Percentiles rank a stretch among this genome's conserved stretches.
phyloP scores from a whole-genome alignment of 2,888 invertebrate species.

The Theodoxus fluviatilis region DNA sequence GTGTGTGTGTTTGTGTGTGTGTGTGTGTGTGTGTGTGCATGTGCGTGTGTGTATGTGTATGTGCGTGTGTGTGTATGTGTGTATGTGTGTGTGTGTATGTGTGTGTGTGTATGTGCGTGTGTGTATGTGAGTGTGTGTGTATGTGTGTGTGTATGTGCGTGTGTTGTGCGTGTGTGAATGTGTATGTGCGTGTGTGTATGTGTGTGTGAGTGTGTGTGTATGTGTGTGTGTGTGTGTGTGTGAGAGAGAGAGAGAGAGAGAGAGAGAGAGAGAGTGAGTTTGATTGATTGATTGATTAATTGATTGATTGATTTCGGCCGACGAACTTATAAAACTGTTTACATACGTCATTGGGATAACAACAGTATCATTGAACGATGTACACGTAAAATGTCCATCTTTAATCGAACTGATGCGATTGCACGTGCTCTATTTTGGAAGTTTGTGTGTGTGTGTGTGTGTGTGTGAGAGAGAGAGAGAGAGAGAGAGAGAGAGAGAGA shows the following conservation, averaged over 20 bases:
- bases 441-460: no score
- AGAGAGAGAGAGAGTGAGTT: neutral
- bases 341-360: no score
- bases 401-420: no score
- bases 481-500: no score
- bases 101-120: neutral
- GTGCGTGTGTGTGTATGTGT: neutral
- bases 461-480: no score
- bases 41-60: conserved; percentile 18
- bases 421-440: no score
- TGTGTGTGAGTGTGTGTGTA: neutral
- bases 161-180: neutral
- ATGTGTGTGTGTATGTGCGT: neutral
- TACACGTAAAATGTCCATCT: no score
- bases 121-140: neutral
- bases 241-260: neutral
- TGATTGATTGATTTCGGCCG: no score
- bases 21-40: conserved; percentile 17
- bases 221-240: conserved; percentile 2
- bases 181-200: neutral
- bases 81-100: neutral
- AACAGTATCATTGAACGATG: no score
- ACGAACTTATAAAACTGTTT: no score
- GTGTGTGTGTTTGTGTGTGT: conserved; percentile 10
- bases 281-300: neutral